Base-by-base conservation (phyloP, 2,888 invertebrate genomes). In the Sarcophaga variegata region DNA sequence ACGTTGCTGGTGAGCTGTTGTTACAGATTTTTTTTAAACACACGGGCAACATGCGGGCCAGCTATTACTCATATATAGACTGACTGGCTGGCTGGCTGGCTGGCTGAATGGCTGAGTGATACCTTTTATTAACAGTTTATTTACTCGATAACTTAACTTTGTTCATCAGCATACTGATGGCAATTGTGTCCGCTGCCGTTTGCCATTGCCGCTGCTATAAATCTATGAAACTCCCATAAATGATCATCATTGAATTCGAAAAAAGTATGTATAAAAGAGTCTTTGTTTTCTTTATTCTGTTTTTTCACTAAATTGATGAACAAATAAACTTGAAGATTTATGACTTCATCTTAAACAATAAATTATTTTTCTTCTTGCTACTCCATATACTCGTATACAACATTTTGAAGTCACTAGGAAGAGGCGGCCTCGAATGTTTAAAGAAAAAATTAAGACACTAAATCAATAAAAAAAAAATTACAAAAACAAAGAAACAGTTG, bases 261-360 rank as follows among this genome's bases (percentile, higher is more conserved):
- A 20, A 20, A 20, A 20, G 22, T 22, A 22, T 22, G 22, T 22
- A 1, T 22, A 22, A 76, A 59, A 64, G 72, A 76, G 27, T 37
- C 47, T 70, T 76, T 85, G 37, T 37, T 37, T 37, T 37, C 37
- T 37, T 62, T 20, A 22, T n/a, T 10, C 2, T 37, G 10, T 10
- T 37, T 62, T 4, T 62, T n/a, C n/a, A 22, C 22, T 66, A 72
- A 85, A 85, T 85, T 85, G 84, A 80, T 85, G 71, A 81, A 81
- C 81, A 87, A 87, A 84, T 84, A 87, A 79, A 84, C 81, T 78
- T 69, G 22, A 76, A 87, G 84, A 87, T 87, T 87, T 87, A 87
- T 82, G 84, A 87, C 87, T 87, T 87, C 79, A 87, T 87, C 74
- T 82, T 76, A 79, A 76, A 82, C 81, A 84, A 87, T 87, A 79